These are phyloP conservation scores for Molossus molossus DNA, from an alignment of 2,797 vertebrate species.

Conservation along the genomic window DNA sequence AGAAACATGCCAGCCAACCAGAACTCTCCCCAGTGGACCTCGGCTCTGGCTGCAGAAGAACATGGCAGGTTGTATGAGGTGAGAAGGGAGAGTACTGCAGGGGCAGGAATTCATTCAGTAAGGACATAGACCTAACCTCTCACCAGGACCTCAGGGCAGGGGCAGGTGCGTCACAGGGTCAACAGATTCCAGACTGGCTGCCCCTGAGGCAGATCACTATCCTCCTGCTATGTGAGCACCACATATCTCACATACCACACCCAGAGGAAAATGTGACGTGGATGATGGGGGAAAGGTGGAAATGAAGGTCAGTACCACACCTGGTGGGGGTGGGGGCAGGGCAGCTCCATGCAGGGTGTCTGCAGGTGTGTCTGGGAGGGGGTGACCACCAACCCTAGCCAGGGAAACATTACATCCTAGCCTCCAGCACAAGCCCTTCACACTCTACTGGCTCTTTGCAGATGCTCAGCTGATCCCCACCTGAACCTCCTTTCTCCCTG, in stretches of 20 bases:
- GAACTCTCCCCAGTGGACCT: neutral
- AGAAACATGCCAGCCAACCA: neutral
- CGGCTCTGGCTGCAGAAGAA: neutral
- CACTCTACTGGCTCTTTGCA: neutral
- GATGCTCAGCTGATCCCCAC: neutral
- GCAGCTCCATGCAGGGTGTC: neutral
- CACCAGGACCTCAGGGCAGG: neutral
- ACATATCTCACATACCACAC: neutral
- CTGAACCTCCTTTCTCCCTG: neutral
- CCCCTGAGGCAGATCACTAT: neutral
- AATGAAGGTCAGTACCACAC: neutral
- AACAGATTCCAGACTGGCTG: neutral
- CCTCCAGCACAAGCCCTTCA: neutral
- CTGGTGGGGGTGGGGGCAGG: neutral
- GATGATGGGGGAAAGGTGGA: neutral
- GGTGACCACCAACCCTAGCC: too few species aligned
- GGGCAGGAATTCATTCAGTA: neutral
- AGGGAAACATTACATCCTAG: neutral
- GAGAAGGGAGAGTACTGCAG: neutral
- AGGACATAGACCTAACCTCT: neutral
- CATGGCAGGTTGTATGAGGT: slow-evolving; percentile 46
- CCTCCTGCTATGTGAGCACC: neutral
- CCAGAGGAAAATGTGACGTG: neutral
- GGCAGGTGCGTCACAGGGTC: neutral
- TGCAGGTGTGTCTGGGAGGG: neutral